These are phyloP conservation scores for Microcebus jonahi DNA, from an alignment of 2,113 vertebrate genomes.

Conservation along the genomic window DNA sequence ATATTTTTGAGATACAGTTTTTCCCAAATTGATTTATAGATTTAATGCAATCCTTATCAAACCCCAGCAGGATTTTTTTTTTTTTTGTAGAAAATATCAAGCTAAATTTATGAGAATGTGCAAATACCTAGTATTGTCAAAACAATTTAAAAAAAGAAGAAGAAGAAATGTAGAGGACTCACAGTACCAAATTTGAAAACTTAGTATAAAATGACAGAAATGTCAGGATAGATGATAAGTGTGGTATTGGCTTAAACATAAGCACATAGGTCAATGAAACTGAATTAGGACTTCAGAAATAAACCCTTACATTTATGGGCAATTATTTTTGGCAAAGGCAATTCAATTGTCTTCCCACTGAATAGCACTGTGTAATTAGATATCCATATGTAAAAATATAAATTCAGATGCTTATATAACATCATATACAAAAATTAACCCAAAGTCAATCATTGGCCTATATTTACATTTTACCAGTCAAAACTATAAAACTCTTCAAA, in stretches of 20 bases:
- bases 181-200: neutral
- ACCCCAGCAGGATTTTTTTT: neutral
- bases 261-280: neutral
- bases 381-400: neutral
- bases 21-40: neutral
- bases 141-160: neutral
- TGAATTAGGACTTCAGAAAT: neutral
- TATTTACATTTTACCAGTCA: neutral
- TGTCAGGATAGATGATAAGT: neutral
- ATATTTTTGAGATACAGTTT: neutral
- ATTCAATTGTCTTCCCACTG: neutral
- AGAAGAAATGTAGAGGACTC: neutral
- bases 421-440: neutral
- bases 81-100: neutral
- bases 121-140: neutral
- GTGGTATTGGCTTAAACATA: neutral
- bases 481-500: neutral
- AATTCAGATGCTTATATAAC: neutral
- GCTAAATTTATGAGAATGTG: neutral
- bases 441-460: neutral
- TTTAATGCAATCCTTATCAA: constrained; percentile 10
- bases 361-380: neutral
- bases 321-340: neutral
- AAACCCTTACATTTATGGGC: neutral
- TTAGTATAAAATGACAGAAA: neutral